Evolutionary conservation across 23 tunicate species (phyloP).

Genomic region (Styela clava): DNA sequence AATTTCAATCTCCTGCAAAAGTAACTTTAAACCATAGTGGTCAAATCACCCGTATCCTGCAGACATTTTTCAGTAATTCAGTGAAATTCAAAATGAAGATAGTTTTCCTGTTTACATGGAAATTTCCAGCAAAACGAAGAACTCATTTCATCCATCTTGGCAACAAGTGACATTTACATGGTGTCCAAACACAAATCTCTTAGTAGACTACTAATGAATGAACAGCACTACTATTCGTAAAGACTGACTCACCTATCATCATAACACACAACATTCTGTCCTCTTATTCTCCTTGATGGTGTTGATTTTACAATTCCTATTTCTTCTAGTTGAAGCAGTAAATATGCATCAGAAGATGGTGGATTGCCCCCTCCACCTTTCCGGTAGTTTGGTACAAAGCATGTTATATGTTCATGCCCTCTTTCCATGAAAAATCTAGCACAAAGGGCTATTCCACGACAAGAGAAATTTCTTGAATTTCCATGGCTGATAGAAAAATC

Average conservation of each 20-base stretch:
- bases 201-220: no score
- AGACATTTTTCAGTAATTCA: no score
- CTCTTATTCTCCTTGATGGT: conserved; percentile 56
- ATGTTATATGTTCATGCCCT: conserved; percentile 63
- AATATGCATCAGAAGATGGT: conserved; percentile 34
- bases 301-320: conserved; percentile 54
- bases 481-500: conserved; percentile 37
- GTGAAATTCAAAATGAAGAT: no score
- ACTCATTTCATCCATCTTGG: no score
- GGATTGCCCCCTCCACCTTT: conserved; percentile 49
- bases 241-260: conserved; percentile 82
- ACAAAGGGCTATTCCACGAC: conserved; percentile 85
- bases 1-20: no score
- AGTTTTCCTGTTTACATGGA: no score
- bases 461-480: conserved; percentile 37
- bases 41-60: no score
- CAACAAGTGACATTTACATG: no score
- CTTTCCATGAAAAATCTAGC: conserved; percentile 64
- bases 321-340: conserved; percentile 46
- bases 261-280: conserved; percentile 45
- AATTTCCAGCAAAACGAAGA: no score
- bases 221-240: no score
- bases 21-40: no score
- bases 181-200: no score
- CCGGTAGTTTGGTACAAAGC: conserved; percentile 79